Evolutionary conservation across 1,140 invertebrate species (phyloP), one percentile per base, ranked within the genome.

Genomic region (Drosophila mauritiana): DNA sequence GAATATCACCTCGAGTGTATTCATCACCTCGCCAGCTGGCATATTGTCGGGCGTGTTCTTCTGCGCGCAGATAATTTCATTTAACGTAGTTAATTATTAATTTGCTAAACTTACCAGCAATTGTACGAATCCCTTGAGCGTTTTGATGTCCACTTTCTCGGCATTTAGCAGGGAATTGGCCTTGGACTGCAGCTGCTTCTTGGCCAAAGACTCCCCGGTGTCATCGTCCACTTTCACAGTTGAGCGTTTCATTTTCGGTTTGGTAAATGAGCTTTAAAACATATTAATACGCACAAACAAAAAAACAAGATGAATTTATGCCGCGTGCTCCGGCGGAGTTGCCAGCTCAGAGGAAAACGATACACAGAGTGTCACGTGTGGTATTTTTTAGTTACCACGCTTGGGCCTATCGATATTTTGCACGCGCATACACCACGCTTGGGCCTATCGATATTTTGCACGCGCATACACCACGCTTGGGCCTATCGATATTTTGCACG

Each of bases 1-100:
- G 78, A 96, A 96, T 75, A 96, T 94, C 25, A 95, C 93, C 91
- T 96, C 95, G 64, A 96, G 81, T 12, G 95, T 94, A 93, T 46
- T 94, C 92, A 88, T 83, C 8, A 80, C 42, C 93, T 93, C 92
- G 42, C 40, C 39, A 49, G 17, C 7, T 46, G 45, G 49, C n/a
- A 52, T 62, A 42, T 52, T 31, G 4, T 45, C 42, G 0, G 62
- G 61, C 2, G n/a, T 53, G 5, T 76, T 27, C 46, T 22, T 42
- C 72, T 31, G 31, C 31, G 3, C 2, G 31, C 11, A 10, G 11
- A 6, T 4, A 0, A 36, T 36, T 25, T 15, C 4, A 22, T 22
- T 45, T 40, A 34, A 74, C 13, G 1, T 11, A 27, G 92, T 93
- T n/a, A 31, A 4, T 12, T 15, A n/a, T 25, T 8, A 34, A 31